A percentile compares a stretch with the other conserved stretches of the same genome.
Evolutionary conservation across 92 coral and sea anemone species (phyloP).

Genomic region (Plumapathes pennacea): DNA sequence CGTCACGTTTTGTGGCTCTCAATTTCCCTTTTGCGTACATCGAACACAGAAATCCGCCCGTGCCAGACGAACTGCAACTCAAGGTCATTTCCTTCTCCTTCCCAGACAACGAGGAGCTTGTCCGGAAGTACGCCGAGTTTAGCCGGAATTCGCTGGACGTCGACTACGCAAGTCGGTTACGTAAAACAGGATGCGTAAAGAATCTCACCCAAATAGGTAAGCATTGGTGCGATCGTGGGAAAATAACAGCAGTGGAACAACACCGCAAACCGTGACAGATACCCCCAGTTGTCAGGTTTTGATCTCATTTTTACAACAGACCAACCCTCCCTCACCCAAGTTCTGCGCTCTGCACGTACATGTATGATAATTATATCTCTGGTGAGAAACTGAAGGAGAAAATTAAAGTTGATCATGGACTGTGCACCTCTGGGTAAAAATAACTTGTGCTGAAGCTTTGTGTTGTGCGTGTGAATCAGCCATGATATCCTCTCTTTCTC

Average conservation of each 20-base stretch:
- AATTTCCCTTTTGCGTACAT: slow-evolving; percentile 88
- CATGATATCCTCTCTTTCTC: no score
- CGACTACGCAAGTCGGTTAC: slow-evolving; percentile 33
- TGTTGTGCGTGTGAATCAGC: no score
- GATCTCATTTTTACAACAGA: no score
- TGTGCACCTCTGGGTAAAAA: no score
- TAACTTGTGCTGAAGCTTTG: no score
- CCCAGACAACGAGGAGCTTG: slow-evolving; percentile 74
- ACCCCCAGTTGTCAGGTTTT: no score
- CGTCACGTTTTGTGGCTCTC: slow-evolving; percentile 69
- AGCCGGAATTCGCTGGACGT: slow-evolving; percentile 55
- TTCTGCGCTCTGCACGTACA: no score
- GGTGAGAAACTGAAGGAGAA: no score
- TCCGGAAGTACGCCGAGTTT: slow-evolving; percentile 74
- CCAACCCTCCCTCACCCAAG: no score
- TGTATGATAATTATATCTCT: no score
- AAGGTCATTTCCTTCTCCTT: slow-evolving; percentile 79
- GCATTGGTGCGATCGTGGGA: not conserved
- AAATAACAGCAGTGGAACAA: not conserved
- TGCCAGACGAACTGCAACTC: slow-evolving; percentile 87
- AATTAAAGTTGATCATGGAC: no score
- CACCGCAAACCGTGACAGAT: not conserved
- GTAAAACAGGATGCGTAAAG: slow-evolving; percentile 53
- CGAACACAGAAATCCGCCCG: slow-evolving; percentile 86
- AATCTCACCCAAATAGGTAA: slow-evolving; percentile 89